Conservation (phyloP, 2,113 vertebrate species). For the Ctenodactylus gundi region DNA sequence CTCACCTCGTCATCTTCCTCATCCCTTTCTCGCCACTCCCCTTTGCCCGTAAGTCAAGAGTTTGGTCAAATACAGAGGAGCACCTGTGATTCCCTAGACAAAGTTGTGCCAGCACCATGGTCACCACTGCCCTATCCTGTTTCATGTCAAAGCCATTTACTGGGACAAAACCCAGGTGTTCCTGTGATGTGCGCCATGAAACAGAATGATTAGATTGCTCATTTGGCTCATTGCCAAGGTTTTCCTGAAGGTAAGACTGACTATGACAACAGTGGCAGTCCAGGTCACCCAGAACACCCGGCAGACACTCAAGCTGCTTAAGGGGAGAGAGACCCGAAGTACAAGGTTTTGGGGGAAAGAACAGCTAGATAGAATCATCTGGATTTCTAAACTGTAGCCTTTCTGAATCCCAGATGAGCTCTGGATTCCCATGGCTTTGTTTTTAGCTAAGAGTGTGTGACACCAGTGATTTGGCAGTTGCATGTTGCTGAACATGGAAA, state of each 20-base stretch:
- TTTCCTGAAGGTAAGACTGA: not conserved
- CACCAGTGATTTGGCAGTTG: conserved; percentile 71
- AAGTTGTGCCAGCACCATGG: not conserved
- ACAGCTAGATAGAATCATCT: not conserved
- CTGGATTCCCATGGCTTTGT: conserved; percentile 9
- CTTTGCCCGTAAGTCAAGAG: not conserved
- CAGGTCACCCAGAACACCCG: not conserved
- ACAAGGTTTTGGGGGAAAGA: not conserved
- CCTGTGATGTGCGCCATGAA: not conserved
- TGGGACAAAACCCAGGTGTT: not conserved
- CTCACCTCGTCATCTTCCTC: not conserved
- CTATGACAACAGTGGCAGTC: not conserved
- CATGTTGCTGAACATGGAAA: conserved; percentile 65
- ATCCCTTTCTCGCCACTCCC: no score
- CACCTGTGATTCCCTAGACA: not conserved
- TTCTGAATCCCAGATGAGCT: not conserved
- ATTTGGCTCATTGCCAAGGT: not conserved
- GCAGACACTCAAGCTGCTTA: not conserved
- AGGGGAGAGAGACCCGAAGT: not conserved
- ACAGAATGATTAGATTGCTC: not conserved
- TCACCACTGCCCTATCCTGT: not conserved
- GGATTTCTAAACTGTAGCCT: not conserved
- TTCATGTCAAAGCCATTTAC: not conserved
- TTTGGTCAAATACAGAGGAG: not conserved
- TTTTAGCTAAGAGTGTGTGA: conserved; percentile 21